Evolutionary conservation across 2,113 vertebrate genomes (phyloP).

Genomic region (Macheiramphus alcinus): DNA sequence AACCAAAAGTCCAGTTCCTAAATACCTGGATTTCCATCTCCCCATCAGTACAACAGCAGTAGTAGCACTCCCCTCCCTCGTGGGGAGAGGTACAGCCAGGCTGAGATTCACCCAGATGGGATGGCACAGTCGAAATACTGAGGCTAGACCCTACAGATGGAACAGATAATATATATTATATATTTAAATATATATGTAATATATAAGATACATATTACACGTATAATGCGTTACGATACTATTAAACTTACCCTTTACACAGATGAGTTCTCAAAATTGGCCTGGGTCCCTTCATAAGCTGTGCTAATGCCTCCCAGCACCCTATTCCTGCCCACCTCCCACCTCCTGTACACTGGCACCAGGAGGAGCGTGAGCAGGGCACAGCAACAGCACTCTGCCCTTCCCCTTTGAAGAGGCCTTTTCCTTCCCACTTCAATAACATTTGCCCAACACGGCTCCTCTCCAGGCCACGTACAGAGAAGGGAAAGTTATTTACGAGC

Average conservation of each 20-base stretch:
- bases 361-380: not conserved
- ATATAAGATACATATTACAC: too few species aligned
- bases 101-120: not conserved
- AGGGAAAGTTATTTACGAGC: not conserved
- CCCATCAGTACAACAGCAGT: not conserved
- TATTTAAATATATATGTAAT: not conserved
- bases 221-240: too few species aligned
- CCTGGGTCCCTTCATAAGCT: not conserved
- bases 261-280: not conserved
- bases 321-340: not conserved
- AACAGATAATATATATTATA: not conserved
- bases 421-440: not conserved
- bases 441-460: not conserved
- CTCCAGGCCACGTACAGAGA: fast-evolving
- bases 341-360: not conserved
- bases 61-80: not conserved
- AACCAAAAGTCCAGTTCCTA: not conserved
- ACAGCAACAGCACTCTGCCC: not conserved
- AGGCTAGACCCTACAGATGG: not conserved
- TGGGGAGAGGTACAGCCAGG: not conserved
- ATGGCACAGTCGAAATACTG: not conserved
- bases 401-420: not conserved
- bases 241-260: not conserved
- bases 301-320: not conserved
- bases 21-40: not conserved